phyloP scores from a whole-genome alignment of 2,797 vertebrate species.

The Pantherophis vulpinus region DNA sequence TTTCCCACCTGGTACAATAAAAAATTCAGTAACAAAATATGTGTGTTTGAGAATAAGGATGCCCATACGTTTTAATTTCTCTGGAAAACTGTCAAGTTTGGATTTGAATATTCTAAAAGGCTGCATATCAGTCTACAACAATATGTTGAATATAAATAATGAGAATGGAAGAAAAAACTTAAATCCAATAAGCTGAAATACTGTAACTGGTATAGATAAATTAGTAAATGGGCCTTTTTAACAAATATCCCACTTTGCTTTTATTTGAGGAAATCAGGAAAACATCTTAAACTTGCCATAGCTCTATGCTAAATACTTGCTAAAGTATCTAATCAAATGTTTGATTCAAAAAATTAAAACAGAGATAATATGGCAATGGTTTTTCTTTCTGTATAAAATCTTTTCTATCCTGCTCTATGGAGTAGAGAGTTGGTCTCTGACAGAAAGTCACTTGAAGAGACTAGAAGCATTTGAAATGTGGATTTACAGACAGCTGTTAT shows the following conservation, averaged over 20 bases:
- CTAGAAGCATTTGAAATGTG: too few relatives aligned
- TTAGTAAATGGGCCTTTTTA: not conserved
- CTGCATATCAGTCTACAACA: not conserved
- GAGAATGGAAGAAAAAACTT: not conserved
- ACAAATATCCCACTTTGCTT: not conserved
- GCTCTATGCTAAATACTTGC: not conserved
- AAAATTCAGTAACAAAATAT: conserved; percentile 26
- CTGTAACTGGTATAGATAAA: not conserved
- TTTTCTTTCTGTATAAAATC: not conserved
- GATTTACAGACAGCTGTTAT: too few relatives aligned
- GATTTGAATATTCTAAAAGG: not conserved
- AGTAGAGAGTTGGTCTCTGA: too few relatives aligned
- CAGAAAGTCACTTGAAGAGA: too few relatives aligned
- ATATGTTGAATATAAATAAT: not conserved
- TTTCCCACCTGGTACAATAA: conserved; percentile 36
- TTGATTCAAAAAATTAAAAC: not conserved
- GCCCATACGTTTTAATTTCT: not conserved
- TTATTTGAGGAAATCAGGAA: not conserved
- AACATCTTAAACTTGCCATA: not conserved
- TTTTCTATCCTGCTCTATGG: too few relatives aligned
- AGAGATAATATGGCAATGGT: not conserved
- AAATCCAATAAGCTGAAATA: not conserved
- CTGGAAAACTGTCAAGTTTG: conserved; percentile 25
- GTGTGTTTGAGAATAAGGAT: not conserved
- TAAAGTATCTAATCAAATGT: not conserved